These are phyloP conservation scores for Ageneiosus marmoratus DNA, from an alignment of 2,113 vertebrate genomes.

Conservation along the genomic window DNA sequence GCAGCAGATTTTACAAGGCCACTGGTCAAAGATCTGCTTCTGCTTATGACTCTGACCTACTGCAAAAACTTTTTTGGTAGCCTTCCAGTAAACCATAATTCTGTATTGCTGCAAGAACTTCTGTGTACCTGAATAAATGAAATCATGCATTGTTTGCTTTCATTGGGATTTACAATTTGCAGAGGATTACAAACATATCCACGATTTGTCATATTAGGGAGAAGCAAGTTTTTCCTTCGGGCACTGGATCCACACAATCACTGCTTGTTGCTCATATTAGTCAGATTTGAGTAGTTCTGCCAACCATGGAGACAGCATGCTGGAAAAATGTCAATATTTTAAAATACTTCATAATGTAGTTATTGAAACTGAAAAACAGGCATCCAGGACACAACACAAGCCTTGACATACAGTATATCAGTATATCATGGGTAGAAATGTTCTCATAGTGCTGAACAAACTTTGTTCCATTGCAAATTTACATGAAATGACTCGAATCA, in stretches of 20 bases:
- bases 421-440: background rate
- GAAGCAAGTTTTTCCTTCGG: constrained; percentile 1
- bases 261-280: constrained; percentile 10
- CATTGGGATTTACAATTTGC: no score
- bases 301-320: background rate
- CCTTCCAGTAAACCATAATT: background rate
- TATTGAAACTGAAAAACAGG: background rate
- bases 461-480: background rate
- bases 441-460: background rate
- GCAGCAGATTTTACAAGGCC: constrained; percentile 36
- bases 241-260: background rate
- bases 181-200: background rate
- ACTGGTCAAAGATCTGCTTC: constrained; percentile 29
- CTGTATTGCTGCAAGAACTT: background rate
- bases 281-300: background rate
- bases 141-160: no score
- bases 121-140: background rate
- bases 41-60: background rate
- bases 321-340: background rate
- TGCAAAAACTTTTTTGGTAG: background rate
- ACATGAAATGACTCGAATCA: background rate
- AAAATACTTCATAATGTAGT: constrained; percentile 2
- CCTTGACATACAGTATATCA: constrained; percentile 1
- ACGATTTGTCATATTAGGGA: background rate
- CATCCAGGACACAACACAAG: background rate